Base-by-base conservation (phyloP, 2,797 vertebrate species). In the Sebastes aleutianus region DNA sequence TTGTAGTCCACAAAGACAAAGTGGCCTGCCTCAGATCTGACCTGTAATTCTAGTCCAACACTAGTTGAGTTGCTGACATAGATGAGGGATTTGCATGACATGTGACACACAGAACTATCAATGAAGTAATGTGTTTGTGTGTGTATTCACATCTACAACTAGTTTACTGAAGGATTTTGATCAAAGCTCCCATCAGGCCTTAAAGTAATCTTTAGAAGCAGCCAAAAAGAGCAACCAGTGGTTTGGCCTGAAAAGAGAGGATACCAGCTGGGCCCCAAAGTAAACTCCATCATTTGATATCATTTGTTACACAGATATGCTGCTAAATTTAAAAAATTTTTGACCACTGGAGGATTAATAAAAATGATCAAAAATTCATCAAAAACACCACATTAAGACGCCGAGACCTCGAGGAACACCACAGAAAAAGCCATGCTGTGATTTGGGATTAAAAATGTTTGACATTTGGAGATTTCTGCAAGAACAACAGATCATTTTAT, bases 191-290 rank as follows among this genome's bases (percentile, higher is more conserved):
- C 58, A 62, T 79, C 34, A 50, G 65, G 65, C 31, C 74, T 77
- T 50, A 67, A 29, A 74, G 74, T 78, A 75, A 81, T 80, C 61
- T 77, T 64, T 26, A 68, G 56, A 82, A 36, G 65, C 78, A 72
- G 74, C 58, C 61, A 70, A 36, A 73, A 66, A 73, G 64, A 62
- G 65, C 70, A 74, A 65, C 65, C 64, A 76, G 72, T 20, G 79
- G 39, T 83, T 79, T 74, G 66, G 3, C 20, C 39, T 80, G 64
- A 74, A 4, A 75, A 63, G 79, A 78, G 34, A 74, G 11, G 43
- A 67, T 39, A 58, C 39, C 70, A 72, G 67, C 69, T 79, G 71
- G 70, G 43, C 50, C 20, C 34, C 18, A 0, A 29, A 79, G 69
- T 59, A 27, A 71, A 78, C 74, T 54, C 74, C 26, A 59, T 34